These are phyloP conservation scores for Cinclus cinclus DNA, from an alignment of 2,113 vertebrate genomes.

Conservation along the genomic window DNA sequence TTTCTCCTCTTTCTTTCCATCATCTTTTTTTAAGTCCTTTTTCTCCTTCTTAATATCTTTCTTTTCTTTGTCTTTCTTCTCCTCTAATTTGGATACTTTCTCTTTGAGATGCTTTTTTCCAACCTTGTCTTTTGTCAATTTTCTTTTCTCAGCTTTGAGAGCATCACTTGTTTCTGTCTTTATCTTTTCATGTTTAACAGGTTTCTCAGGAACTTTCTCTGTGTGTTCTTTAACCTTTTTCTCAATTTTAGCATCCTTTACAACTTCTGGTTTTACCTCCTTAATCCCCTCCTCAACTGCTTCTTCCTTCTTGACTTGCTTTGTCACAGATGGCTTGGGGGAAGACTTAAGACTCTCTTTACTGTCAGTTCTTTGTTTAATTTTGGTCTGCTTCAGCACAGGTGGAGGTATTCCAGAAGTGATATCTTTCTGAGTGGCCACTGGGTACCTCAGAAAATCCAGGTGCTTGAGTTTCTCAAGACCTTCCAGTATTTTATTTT, in stretches of 20 bases:
- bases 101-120: conserved; percentile 91
- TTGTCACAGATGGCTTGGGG: conserved; percentile 79
- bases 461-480: conserved; percentile 95
- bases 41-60: conserved; percentile 91
- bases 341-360: conserved; percentile 95
- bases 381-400: conserved; percentile 90
- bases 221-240: conserved; percentile 82
- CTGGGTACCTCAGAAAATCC: conserved; percentile 93
- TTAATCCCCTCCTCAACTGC: conserved; percentile 79
- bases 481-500: conserved; percentile 97
- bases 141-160: conserved; percentile 89
- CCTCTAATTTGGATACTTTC: conserved; percentile 90
- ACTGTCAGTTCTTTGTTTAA: conserved; percentile 92
- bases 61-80: conserved; percentile 97
- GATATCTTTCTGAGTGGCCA: conserved; percentile 93
- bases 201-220: conserved; percentile 82
- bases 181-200: conserved; percentile 79
- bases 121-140: conserved; percentile 86
- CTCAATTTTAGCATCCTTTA: conserved; percentile 87
- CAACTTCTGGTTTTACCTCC: conserved; percentile 82
- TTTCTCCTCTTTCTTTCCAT: conserved; percentile 89
- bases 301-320: conserved; percentile 84
- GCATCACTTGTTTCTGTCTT: conserved; percentile 77
- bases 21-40: conserved; percentile 88
- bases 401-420: conserved; percentile 82